A percentile compares a stretch with the other conserved stretches of the same genome.
Conservation (phyloP, 1,140 invertebrate species). For the Ctenoplectra terminalis region DNA sequence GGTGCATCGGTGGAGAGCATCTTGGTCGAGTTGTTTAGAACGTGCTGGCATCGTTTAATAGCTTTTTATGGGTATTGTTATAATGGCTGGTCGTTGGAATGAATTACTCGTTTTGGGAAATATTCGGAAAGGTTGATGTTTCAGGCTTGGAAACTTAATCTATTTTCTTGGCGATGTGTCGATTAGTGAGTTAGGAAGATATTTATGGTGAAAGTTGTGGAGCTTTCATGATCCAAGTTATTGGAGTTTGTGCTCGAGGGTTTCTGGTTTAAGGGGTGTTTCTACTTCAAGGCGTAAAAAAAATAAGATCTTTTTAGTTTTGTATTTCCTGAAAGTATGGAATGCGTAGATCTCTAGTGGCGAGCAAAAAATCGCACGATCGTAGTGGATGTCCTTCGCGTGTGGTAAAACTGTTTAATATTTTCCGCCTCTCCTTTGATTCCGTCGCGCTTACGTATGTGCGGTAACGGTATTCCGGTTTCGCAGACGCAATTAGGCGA, state of each 20-base stretch:
- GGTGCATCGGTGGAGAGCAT: neutral
- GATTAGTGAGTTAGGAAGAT: no score
- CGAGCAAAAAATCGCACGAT: neutral
- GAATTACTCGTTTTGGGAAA: neutral
- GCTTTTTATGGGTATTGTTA: neutral
- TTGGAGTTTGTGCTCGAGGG: neutral
- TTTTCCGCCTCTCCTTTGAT: neutral
- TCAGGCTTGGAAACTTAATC: neutral
- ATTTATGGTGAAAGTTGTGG: no score
- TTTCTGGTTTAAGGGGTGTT: neutral
- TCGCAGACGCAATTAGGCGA: slow-evolving; percentile 59
- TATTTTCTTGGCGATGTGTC: no score
- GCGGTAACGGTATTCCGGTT: slow-evolving; percentile 59
- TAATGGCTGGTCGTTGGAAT: neutral
- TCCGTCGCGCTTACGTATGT: neutral
- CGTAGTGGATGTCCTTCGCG: slow-evolving; percentile 26
- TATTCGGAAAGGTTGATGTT: neutral
- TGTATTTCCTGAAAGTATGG: no score
- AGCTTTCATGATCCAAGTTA: neutral
- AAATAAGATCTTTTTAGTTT: no score
- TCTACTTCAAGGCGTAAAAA: no score
- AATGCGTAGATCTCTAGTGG: no score
- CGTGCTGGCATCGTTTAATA: neutral
- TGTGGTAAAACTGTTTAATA: slow-evolving; percentile 16
- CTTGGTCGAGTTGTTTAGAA: neutral